phyloP scores from a whole-genome alignment of 2,888 invertebrate genomes.

The Apamea anceps region DNA sequence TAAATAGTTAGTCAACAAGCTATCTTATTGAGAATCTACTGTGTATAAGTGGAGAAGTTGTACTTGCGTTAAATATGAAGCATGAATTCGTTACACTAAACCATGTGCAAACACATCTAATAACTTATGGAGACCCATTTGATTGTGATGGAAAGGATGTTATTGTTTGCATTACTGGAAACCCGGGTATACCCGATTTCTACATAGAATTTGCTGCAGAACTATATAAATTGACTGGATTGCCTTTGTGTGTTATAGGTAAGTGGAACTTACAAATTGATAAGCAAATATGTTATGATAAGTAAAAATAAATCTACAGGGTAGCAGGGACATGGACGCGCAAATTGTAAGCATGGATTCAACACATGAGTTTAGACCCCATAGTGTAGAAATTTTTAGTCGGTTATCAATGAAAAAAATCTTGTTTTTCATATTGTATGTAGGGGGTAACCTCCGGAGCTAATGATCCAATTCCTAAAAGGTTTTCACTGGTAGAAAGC shows the following conservation, averaged over 20 bases:
- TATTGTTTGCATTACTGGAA: conserved; percentile 95
- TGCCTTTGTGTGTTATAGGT: conserved; percentile 95
- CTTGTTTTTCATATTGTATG: too few relatives aligned
- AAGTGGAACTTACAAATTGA: conserved; percentile 60
- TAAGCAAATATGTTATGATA: neutral
- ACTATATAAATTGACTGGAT: conserved; percentile 91
- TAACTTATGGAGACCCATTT: conserved; percentile 93
- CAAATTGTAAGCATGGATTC: too few relatives aligned
- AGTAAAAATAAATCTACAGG: too few relatives aligned
- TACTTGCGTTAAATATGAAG: conserved; percentile 68
- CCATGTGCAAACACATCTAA: conserved; percentile 92
- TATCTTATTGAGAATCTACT: conserved; percentile 1
- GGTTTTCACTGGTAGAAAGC: too few relatives aligned
- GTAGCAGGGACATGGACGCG: too few relatives aligned
- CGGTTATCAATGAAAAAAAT: too few relatives aligned
- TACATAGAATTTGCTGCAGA: conserved; percentile 93
- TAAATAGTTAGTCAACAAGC: neutral
- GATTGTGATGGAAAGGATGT: conserved; percentile 90
- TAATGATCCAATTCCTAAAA: too few relatives aligned
- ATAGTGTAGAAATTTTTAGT: too few relatives aligned
- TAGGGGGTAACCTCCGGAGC: too few relatives aligned
- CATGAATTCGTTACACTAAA: conserved; percentile 86
- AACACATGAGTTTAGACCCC: too few relatives aligned
- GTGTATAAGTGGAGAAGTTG: conserved; percentile 5
- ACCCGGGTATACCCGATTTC: conserved; percentile 96